Evolutionary conservation across 37 sponge, comb jelly and placozoan genomes (phyloP).

Genomic region (Axinella damicornis): DNA sequence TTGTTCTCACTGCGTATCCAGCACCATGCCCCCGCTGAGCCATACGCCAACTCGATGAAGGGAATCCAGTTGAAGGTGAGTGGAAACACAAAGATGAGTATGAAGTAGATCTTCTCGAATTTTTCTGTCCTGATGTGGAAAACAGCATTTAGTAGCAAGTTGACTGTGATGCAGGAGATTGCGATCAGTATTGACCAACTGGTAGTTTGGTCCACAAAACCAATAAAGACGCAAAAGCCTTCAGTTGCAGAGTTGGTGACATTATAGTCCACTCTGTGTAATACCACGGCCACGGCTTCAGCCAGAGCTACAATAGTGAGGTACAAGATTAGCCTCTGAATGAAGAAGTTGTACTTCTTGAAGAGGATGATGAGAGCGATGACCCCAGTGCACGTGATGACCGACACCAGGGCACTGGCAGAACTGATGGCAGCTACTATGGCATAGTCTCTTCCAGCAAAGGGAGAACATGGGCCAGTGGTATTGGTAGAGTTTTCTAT

Average conservation of each 20-base stretch:
- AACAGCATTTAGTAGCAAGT: conserved; percentile 27
- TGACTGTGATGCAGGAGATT: conserved; percentile 28
- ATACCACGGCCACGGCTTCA: conserved; percentile 24
- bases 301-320: conserved; percentile 54
- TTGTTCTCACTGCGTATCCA: conserved; percentile 62
- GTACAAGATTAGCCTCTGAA: conserved; percentile 82
- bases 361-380: conserved; percentile 68
- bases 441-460: background rate
- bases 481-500: background rate
- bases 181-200: conserved; percentile 25
- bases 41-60: conserved; percentile 58
- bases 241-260: background rate
- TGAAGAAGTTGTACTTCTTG: conserved; percentile 80
- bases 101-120: conserved; percentile 12
- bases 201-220: conserved; percentile 26
- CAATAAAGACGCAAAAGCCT: conserved; percentile 40
- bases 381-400: conserved; percentile 30
- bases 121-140: background rate
- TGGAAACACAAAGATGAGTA: conserved; percentile 50
- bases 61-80: conserved; percentile 63
- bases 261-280: conserved; percentile 48
- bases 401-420: conserved; percentile 9
- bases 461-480: background rate
- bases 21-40: conserved; percentile 73
- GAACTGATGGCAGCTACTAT: conserved; percentile 17